Evolutionary conservation across 2,888 invertebrate species (phyloP), one percentile per base, ranked within the genome.

Genomic region (Miltochrista miniata): DNA sequence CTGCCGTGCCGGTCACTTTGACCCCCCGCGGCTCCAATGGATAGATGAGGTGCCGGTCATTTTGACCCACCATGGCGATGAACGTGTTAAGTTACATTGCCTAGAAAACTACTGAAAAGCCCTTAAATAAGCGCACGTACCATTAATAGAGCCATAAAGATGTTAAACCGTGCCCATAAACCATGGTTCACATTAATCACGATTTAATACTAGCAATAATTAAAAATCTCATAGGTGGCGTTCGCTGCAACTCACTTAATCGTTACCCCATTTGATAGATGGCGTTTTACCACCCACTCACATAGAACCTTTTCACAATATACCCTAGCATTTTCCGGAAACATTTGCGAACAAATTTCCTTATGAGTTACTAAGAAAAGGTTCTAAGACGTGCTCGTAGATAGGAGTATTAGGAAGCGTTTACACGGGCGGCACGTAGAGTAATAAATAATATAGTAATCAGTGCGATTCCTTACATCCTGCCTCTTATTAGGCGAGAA

Each of bases 401-500:
- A 83, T 83, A 78, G 78, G 72, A 82, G 87, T 87, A 90, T 90
- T 90, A 90, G 83, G 87, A 83, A 87, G 87, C 90, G 90, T 90
- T 90, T 90, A 90, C 87, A 91, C 85, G 83, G 78, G 81, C 78
- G 85, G 88, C 91, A 91, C 91, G 91, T 90, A 90, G 81, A 65
- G 89, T 88, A 90, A 91, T 90, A 91, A 90, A 91, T 90, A 90
- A 90, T 89, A 85, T 86, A 90, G 90, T 91, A 91, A 91, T 91
- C 91, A 91, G 90, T 79, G 87, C 86, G 82, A 90, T 90, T 90
- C 89, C 90, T 91, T 89, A 90, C 90, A 90, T 90, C 90, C 90
- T 85, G 80, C 77, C 85, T 85, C 90, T 90, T 90, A 89, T 89
- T 88, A 90, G 89, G 81, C 86, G 86, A 81, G 87, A 83, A 85